Base-by-base conservation (phyloP, 2,888 invertebrate species). In the Clusia tigrina region DNA sequence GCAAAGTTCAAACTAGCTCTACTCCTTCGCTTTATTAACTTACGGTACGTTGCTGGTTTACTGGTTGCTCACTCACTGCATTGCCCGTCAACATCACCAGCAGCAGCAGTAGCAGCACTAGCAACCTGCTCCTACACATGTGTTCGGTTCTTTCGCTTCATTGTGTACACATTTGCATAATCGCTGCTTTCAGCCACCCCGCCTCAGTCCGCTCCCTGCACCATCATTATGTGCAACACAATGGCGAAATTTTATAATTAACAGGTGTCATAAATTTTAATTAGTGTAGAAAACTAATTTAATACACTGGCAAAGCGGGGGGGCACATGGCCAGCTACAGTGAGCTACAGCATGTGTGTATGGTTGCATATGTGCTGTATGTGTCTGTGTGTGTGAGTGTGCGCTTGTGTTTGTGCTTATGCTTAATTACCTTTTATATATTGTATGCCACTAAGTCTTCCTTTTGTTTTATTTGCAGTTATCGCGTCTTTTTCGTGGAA, bases 181-280 rank as follows among this genome's bases (percentile, higher is more conserved):
- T n/a, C n/a, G n/a, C n/a, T n/a, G n/a, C n/a, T n/a, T n/a, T n/a
- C n/a, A n/a, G n/a, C n/a, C n/a, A n/a, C n/a, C n/a, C n/a, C n/a
- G n/a, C n/a, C n/a, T n/a, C n/a, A n/a, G n/a, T n/a, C n/a, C n/a
- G n/a, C n/a, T n/a, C n/a, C n/a, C n/a, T n/a, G n/a, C n/a, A n/a
- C n/a, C n/a, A n/a, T n/a, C n/a, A n/a, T n/a, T n/a, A n/a, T n/a
- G n/a, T n/a, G n/a, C 32, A 32, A 5, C 12, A 9, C 32, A 9
- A 5, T 42, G 42, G 69, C 62, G 63, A 67, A 69, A 68, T 69
- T 69, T 64, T 69, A 72, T 67, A 67, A 66, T 68, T 68, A 74
- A 68, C 74, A 72, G 75, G 73, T 73, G 72, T 79, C 76, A 76
- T 79, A 78, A 78, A 78, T 76, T 78, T 76, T 75, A 78, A 78